Evolutionary conservation across 2,888 invertebrate genomes (phyloP).

Genomic region (Melinaea menophilus): DNA sequence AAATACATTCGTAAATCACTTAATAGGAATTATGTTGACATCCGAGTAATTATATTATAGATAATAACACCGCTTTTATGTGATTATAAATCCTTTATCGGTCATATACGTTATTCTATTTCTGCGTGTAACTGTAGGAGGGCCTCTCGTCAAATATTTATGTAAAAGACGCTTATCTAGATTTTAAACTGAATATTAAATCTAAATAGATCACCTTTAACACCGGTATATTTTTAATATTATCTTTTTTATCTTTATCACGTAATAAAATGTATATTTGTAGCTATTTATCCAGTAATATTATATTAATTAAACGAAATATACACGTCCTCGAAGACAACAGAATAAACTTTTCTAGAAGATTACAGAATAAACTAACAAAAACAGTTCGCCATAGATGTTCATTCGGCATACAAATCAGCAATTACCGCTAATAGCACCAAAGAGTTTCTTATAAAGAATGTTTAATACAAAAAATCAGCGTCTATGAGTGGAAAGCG

Average conservation of each 20-base stretch:
- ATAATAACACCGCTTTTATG: neutral
- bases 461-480: slow-evolving; percentile 60
- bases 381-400: slow-evolving; percentile 41
- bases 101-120: neutral
- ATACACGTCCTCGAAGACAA: neutral
- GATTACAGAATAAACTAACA: slow-evolving; percentile 24
- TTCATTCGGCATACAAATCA: slow-evolving; percentile 54
- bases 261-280: too few species aligned
- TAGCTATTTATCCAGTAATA: too few species aligned
- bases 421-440: slow-evolving; percentile 64
- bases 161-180: too few species aligned
- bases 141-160: too few species aligned
- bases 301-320: neutral
- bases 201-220: too few species aligned
- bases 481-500: slow-evolving; percentile 67
- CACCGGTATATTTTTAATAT: too few species aligned
- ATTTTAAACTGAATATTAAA: too few species aligned
- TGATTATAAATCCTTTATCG: neutral
- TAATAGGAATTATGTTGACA: neutral
- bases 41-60: neutral
- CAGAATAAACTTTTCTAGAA: slow-evolving; percentile 18
- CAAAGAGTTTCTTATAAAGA: slow-evolving; percentile 64
- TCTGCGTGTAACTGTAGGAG: too few species aligned
- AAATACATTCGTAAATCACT: neutral
- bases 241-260: too few species aligned